Conservation (phyloP, 2,113 vertebrate species). For the Caranx ignobilis region DNA sequence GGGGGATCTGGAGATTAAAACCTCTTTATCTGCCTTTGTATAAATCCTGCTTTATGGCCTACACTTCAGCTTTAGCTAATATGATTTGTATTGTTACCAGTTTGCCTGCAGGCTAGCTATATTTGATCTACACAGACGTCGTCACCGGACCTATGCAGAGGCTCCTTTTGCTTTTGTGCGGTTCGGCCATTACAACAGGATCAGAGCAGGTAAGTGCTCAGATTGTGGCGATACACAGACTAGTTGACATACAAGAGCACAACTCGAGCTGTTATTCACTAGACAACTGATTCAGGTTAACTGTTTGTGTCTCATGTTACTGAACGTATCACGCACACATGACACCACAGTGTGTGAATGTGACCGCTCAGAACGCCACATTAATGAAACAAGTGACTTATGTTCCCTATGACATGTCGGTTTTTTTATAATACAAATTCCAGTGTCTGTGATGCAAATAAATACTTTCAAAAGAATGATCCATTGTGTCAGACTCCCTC, state of each 20-base stretch:
- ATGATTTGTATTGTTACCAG: slow-evolving; percentile 78
- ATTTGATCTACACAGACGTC: slow-evolving; percentile 54
- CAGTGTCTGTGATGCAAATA: slow-evolving; percentile 70
- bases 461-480: slow-evolving; percentile 68
- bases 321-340: slow-evolving; percentile 11
- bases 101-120: slow-evolving; percentile 50
- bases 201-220: slow-evolving; percentile 9
- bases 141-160: slow-evolving; percentile 27
- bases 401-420: not conserved
- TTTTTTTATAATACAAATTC: slow-evolving; percentile 29
- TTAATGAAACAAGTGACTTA: slow-evolving; percentile 12
- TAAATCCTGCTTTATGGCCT: slow-evolving; percentile 81
- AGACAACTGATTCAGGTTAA: slow-evolving; percentile 30
- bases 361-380: not conserved
- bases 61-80: slow-evolving; percentile 77
- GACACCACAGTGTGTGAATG: slow-evolving; percentile 13
- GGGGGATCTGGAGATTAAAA: slow-evolving; percentile 85
- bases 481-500: slow-evolving; percentile 68
- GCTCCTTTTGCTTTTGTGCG: slow-evolving; percentile 42
- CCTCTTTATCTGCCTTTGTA: slow-evolving; percentile 83
- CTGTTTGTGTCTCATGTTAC: slow-evolving; percentile 37
- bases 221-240: not conserved
- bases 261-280: slow-evolving; percentile 28
- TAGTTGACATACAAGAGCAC: slow-evolving; percentile 34
- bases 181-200: slow-evolving; percentile 14